phyloP scores from a whole-genome alignment of 2,888 invertebrate genomes.

The Scaptomyza reducta region DNA sequence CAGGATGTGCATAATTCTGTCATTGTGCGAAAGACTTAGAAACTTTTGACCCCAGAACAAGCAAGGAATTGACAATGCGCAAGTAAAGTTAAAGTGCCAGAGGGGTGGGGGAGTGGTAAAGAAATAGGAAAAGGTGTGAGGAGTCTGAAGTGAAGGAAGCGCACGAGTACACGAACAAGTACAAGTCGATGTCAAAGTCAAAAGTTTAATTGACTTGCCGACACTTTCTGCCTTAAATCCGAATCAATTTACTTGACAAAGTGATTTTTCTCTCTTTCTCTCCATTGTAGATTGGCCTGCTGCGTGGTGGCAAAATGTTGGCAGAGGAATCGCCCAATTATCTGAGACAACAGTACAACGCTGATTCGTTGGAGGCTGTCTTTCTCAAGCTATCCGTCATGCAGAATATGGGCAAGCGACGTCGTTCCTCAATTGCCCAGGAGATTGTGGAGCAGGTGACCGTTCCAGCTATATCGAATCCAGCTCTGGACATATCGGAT shows the following conservation, averaged over 20 bases:
- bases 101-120: not conserved
- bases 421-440: slow-evolving; percentile 91
- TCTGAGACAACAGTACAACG: slow-evolving; percentile 89
- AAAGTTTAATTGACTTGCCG: slow-evolving; percentile 74
- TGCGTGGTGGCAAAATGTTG: slow-evolving; percentile 93
- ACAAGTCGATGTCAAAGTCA: slow-evolving; percentile 51
- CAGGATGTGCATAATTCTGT: slow-evolving; percentile 69
- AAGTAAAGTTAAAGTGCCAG: not conserved
- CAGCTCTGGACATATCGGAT: slow-evolving; percentile 88
- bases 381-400: slow-evolving; percentile 91
- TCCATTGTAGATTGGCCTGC: slow-evolving; percentile 89
- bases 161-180: slow-evolving; percentile 15
- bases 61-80: slow-evolving; percentile 12
- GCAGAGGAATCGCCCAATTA: slow-evolving; percentile 92
- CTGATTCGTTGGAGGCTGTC: slow-evolving; percentile 91
- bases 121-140: not conserved
- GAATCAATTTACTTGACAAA: slow-evolving; percentile 59
- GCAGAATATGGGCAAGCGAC: slow-evolving; percentile 92
- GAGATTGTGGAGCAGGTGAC: slow-evolving; percentile 89
- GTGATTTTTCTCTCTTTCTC: slow-evolving; percentile 6
- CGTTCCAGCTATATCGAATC: slow-evolving; percentile 88
- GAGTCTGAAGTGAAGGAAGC: not conserved
- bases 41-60: slow-evolving; percentile 43
- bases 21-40: slow-evolving; percentile 34
- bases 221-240: slow-evolving; percentile 55